Conservation (phyloP, 2,113 vertebrate species). For the Oceanites oceanicus region DNA sequence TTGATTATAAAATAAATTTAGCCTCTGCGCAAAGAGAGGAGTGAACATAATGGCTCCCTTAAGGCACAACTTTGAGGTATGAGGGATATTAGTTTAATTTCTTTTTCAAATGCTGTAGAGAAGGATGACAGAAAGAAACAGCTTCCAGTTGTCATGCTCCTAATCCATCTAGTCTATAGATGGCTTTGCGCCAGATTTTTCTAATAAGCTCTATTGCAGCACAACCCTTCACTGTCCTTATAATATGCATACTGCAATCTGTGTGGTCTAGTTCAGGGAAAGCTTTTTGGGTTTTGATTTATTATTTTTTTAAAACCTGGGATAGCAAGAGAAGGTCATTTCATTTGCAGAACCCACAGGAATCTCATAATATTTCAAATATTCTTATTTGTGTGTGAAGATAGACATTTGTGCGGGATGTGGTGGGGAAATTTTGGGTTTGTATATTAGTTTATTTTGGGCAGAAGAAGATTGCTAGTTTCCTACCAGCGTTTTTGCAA, state of each 20-base stretch:
- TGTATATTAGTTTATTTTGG: constrained; percentile 19
- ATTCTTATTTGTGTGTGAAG: constrained; percentile 2
- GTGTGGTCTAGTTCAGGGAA: neutral
- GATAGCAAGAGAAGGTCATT: neutral
- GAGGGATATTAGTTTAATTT: constrained; percentile 9
- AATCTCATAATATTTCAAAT: neutral
- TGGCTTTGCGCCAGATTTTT: neutral
- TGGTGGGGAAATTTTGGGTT: neutral
- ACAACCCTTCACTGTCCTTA: neutral
- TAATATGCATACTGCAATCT: neutral
- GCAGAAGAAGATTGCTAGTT: neutral
- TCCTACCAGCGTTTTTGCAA: neutral
- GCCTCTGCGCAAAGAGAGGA: neutral
- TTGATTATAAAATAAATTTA: constrained; percentile 31
- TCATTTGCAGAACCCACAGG: constrained; percentile 9
- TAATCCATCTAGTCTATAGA: neutral
- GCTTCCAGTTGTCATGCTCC: constrained; percentile 22
- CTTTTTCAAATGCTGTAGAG: neutral
- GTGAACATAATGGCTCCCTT: neutral
- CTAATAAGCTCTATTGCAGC: neutral
- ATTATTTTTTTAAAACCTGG: neutral
- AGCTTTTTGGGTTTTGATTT: neutral
- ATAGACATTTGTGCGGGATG: neutral
- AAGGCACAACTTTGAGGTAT: neutral
- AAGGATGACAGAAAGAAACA: neutral